A percentile compares a stretch with the other conserved stretches of the same genome.
Evolutionary conservation across 2,888 invertebrate genomes (phyloP).

Genomic region (Pachydiplax longipennis): DNA sequence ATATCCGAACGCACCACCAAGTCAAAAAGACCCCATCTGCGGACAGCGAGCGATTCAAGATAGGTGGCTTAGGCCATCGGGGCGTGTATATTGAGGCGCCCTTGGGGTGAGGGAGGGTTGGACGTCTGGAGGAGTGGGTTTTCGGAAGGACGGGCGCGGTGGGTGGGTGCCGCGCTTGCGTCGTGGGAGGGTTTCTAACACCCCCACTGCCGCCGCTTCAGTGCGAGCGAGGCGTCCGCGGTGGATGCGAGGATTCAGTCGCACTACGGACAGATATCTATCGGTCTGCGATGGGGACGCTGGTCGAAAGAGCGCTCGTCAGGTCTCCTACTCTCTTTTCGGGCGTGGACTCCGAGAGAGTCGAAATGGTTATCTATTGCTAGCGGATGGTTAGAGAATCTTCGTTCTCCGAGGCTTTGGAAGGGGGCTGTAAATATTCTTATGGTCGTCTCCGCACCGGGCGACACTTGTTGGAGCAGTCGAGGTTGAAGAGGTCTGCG

Average conservation of each 20-base stretch:
- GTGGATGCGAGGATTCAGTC: background rate
- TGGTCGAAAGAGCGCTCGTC: background rate
- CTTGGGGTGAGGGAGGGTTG: background rate
- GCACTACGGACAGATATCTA: background rate
- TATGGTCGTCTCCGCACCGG: background rate
- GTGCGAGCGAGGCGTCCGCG: conserved; percentile 40
- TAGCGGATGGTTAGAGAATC: background rate
- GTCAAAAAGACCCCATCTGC: background rate
- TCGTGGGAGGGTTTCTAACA: conserved; percentile 3
- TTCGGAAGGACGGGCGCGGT: background rate
- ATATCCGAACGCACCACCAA: background rate
- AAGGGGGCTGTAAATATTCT: background rate
- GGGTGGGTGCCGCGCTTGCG: conserved; percentile 24
- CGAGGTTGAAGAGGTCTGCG: background rate
- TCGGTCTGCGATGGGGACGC: background rate
- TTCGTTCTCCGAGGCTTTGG: background rate
- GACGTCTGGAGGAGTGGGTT: background rate
- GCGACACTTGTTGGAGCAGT: conserved; percentile 37
- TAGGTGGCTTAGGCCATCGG: background rate
- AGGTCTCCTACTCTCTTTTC: background rate
- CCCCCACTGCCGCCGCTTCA: background rate
- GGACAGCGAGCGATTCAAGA: background rate
- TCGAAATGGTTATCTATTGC: background rate
- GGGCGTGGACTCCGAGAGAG: conserved; percentile 14
- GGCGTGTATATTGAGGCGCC: background rate